Conservation (phyloP, 2,113 vertebrate genomes). For the Phylloscopus trochilus region DNA sequence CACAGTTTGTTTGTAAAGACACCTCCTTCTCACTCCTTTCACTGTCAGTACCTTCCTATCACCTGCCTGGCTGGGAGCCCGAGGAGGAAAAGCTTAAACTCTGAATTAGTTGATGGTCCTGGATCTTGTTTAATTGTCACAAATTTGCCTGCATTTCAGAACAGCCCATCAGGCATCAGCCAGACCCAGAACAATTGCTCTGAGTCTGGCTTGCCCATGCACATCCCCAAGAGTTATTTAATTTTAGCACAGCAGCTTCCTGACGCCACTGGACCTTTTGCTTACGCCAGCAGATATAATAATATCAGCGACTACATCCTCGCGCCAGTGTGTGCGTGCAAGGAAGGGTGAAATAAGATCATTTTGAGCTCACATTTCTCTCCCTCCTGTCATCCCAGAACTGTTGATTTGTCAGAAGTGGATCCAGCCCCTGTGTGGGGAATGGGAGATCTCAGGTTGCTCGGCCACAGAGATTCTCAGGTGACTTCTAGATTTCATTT, state of each 20-base stretch:
- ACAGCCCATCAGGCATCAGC: background rate
- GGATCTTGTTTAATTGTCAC: accelerated
- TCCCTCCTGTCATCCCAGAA: background rate
- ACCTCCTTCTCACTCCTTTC: background rate
- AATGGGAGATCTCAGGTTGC: background rate
- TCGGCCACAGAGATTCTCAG: background rate
- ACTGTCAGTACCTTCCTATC: background rate
- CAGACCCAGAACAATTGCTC: background rate
- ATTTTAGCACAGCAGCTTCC: background rate
- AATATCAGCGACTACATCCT: background rate
- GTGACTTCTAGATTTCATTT: background rate
- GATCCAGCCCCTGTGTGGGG: accelerated
- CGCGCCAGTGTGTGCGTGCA: accelerated
- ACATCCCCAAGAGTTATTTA: background rate
- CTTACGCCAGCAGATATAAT: background rate
- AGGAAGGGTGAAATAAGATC: background rate
- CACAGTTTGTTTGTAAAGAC: background rate
- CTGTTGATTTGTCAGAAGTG: background rate
- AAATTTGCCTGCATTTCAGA: background rate
- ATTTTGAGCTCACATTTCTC: background rate
- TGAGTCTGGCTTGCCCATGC: background rate
- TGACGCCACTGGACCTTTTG: background rate
- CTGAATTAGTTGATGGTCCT: background rate
- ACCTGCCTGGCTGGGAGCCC: background rate
- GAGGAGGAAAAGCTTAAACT: background rate